A percentile compares a stretch with the other conserved stretches of the same genome.
These are phyloP conservation scores for Channa striata DNA, from an alignment of 2,797 vertebrate genomes.

Conservation along the genomic window DNA sequence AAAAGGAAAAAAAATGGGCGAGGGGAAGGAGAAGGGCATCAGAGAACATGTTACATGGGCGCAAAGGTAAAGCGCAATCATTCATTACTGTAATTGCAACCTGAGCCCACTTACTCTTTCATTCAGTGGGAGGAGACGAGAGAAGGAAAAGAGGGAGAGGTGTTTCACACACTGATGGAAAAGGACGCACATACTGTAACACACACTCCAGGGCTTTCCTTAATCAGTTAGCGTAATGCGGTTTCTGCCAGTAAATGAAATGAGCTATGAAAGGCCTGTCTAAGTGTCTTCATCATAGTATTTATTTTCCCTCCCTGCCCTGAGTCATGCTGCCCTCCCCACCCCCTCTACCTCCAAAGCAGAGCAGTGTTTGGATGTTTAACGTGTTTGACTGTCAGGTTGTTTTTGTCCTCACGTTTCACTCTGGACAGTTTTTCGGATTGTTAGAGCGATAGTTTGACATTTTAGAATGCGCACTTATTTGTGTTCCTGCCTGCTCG, in stretches of 20 bases:
- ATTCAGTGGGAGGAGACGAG: conserved; percentile 65
- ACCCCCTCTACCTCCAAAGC: conserved; percentile 40
- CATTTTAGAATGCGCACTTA: neutral
- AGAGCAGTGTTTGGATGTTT: conserved; percentile 28
- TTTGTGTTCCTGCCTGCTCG: neutral
- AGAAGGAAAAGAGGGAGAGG: conserved; percentile 50
- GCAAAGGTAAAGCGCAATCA: conserved; percentile 79
- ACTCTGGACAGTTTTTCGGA: conserved; percentile 9
- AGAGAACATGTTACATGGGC: conserved; percentile 67
- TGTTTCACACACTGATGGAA: conserved; percentile 42
- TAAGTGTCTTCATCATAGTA: conserved; percentile 55
- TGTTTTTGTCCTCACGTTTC: conserved; percentile 25
- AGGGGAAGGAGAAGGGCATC: conserved; percentile 19
- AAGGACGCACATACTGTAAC: conserved; percentile 26
- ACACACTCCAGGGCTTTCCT: conserved; percentile 38
- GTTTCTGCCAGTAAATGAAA: conserved; percentile 56
- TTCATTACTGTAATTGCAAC: conserved; percentile 86
- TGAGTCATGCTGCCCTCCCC: conserved; percentile 44
- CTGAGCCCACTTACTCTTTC: conserved; percentile 78
- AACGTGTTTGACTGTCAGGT: conserved; percentile 31
- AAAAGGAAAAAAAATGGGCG: conserved; percentile 11
- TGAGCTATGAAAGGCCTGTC: conserved; percentile 53
- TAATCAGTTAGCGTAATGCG: conserved; percentile 56
- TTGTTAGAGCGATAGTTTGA: conserved; percentile 8
- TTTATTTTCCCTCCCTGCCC: conserved; percentile 61